Conservation (phyloP, 2,113 vertebrate species). For the Gnathonemus longibarbis region DNA sequence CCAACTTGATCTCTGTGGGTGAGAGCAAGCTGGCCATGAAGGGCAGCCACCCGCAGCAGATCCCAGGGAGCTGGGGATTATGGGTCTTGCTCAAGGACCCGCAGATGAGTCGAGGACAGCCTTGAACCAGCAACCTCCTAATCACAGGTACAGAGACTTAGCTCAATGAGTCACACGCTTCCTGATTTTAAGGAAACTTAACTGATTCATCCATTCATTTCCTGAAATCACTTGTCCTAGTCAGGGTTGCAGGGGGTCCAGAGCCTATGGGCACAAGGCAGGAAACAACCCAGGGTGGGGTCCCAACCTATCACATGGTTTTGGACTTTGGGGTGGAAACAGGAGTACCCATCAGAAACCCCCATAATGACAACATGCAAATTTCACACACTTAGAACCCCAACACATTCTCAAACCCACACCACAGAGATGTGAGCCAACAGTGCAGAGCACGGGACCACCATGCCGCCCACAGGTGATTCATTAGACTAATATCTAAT, state of each 20-base stretch:
- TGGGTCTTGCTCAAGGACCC: too few relatives aligned
- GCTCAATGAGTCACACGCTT: too few relatives aligned
- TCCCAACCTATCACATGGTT: background rate
- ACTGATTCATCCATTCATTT: background rate
- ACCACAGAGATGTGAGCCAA: background rate
- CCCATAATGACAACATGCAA: background rate
- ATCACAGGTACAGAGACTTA: too few relatives aligned
- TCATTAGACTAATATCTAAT: background rate
- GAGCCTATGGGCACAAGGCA: background rate
- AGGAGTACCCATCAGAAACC: background rate
- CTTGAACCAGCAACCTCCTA: too few relatives aligned
- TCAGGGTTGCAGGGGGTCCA: background rate
- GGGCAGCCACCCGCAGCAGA: too few relatives aligned
- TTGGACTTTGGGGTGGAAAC: background rate
- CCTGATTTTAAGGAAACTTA: background rate
- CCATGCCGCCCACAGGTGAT: background rate
- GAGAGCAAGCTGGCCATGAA: too few relatives aligned
- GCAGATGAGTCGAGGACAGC: too few relatives aligned
- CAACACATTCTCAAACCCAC: background rate
- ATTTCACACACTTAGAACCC: background rate
- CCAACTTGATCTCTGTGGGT: too few relatives aligned
- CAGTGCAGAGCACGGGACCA: background rate
- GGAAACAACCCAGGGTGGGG: background rate
- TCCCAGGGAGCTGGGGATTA: too few relatives aligned
- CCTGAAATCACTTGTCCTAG: background rate